These are phyloP conservation scores for Isichthys henryi DNA, from an alignment of 2,113 vertebrate genomes.

Conservation along the genomic window DNA sequence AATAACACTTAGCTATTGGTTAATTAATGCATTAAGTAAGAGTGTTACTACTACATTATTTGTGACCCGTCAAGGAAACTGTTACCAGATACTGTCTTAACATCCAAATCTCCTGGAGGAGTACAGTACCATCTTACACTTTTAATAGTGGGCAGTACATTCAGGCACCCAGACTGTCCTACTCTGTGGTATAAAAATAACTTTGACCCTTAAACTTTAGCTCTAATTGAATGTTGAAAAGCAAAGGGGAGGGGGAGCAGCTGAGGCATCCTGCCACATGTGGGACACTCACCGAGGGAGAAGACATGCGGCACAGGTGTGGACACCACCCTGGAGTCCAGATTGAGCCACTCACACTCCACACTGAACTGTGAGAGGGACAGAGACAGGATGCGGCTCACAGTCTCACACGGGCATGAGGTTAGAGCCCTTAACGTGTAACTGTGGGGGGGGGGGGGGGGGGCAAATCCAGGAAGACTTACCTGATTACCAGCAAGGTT, in stretches of 20 bases:
- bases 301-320: constrained; percentile 76
- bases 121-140: not conserved
- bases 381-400: not conserved
- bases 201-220: not conserved
- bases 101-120: not conserved
- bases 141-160: not conserved
- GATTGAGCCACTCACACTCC: constrained; percentile 86
- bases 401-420: not conserved
- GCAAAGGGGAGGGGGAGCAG: not conserved
- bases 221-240: not conserved
- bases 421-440: not conserved
- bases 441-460: not conserved
- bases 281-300: constrained; percentile 74
- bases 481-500: constrained; percentile 77
- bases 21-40: not conserved
- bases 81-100: not conserved
- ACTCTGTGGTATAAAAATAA: not conserved
- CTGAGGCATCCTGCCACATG: not conserved
- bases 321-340: constrained; percentile 62
- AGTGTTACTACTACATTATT: not conserved
- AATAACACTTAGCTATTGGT: not conserved
- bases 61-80: not conserved
- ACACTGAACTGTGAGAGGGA: constrained; percentile 68
- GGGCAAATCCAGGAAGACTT: constrained; percentile 14
- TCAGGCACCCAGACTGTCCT: not conserved